A percentile compares a stretch with the other conserved stretches of the same genome.
Evolutionary conservation across 2,888 invertebrate species (phyloP).

Genomic region (Yponomeuta plumbellus): DNA sequence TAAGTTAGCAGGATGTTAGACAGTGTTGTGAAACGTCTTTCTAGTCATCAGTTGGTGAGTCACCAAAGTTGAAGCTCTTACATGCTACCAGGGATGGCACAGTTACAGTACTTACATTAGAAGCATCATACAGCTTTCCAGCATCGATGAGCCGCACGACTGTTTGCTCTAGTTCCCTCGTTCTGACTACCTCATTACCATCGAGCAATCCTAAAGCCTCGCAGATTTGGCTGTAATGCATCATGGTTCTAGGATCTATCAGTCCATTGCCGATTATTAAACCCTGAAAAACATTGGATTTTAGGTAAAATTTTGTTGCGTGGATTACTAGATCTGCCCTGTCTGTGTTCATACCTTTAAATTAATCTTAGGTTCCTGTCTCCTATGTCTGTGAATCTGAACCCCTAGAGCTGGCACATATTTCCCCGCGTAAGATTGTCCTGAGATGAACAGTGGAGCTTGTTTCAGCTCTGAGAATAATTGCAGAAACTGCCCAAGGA

Average conservation of each 20-base stretch:
- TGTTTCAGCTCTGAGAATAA: conserved; percentile 73
- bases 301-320: not conserved
- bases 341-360: conserved; percentile 46
- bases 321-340: too few relatives aligned
- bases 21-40: too few relatives aligned
- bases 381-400: conserved; percentile 46
- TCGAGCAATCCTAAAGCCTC: conserved; percentile 64
- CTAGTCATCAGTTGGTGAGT: too few relatives aligned
- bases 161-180: conserved; percentile 41
- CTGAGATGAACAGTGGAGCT: conserved; percentile 78
- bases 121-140: conserved; percentile 58
- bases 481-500: conserved; percentile 70
- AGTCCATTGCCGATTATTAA: conserved; percentile 66
- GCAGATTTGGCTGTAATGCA: conserved; percentile 60
- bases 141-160: conserved; percentile 47
- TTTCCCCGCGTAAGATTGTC: conserved; percentile 79
- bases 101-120: conserved; percentile 37
- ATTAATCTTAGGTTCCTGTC: conserved; percentile 45
- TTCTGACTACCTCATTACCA: conserved; percentile 28
- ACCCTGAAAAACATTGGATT: conserved; percentile 39
- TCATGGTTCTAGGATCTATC: conserved; percentile 61
- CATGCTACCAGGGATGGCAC: not conserved
- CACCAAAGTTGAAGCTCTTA: too few relatives aligned
- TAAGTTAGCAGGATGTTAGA: too few relatives aligned
- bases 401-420: conserved; percentile 71